These are phyloP conservation scores for Danio aesculapii DNA, from an alignment of 2,797 vertebrate genomes.

Conservation along the genomic window DNA sequence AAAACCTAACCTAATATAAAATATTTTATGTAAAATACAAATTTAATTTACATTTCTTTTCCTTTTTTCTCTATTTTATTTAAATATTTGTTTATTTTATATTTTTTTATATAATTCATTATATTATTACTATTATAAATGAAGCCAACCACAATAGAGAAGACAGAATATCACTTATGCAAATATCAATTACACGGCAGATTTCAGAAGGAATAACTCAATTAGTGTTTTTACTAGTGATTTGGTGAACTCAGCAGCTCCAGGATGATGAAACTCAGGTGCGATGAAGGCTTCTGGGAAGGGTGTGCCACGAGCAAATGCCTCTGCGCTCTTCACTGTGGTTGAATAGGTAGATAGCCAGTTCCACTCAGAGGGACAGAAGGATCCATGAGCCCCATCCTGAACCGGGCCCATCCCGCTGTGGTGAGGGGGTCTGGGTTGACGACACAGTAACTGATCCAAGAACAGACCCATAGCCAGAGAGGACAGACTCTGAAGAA, in stretches of 20 bases:
- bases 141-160: too few species aligned
- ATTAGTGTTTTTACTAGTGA: conserved; percentile 72
- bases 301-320: conserved; percentile 77
- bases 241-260: conserved; percentile 63
- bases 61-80: too few species aligned
- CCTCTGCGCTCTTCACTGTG: conserved; percentile 82
- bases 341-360: conserved; percentile 82
- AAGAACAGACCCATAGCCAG: conserved; percentile 79
- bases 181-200: background rate
- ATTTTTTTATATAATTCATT: too few species aligned
- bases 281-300: conserved; percentile 81
- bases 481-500: conserved; percentile 82
- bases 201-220: background rate
- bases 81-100: too few species aligned
- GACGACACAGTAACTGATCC: conserved; percentile 78
- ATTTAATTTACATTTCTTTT: too few species aligned
- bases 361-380: conserved; percentile 78
- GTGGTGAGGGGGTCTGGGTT: conserved; percentile 77
- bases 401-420: conserved; percentile 33
- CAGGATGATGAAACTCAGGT: conserved; percentile 72
- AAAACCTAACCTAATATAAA: too few species aligned
- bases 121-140: too few species aligned
- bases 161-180: background rate
- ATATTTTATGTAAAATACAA: too few species aligned
- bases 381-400: conserved; percentile 22